These are phyloP conservation scores for Scolopax rusticola DNA, from an alignment of 2,797 vertebrate genomes.

Conservation along the genomic window DNA sequence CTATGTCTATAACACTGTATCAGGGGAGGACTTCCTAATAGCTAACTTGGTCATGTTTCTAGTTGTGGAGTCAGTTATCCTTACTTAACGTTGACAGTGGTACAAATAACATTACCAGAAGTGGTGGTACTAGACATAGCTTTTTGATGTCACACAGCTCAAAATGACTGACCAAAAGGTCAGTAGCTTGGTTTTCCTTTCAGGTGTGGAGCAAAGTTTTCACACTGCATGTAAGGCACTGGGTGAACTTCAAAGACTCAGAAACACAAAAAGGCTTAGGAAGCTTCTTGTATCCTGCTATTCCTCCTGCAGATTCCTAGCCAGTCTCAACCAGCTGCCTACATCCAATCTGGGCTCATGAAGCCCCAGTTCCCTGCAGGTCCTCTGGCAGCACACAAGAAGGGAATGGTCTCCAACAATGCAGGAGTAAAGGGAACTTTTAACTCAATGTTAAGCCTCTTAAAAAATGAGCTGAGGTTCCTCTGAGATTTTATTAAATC, in stretches of 20 bases:
- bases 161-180: not conserved
- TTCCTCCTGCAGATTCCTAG: constrained; percentile 47
- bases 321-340: constrained; percentile 48
- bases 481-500: constrained; percentile 70
- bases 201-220: constrained; percentile 17
- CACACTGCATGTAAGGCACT: not conserved
- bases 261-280: constrained; percentile 58
- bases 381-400: constrained; percentile 18
- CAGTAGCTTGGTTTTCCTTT: constrained; percentile 35
- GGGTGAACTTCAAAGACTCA: constrained; percentile 47
- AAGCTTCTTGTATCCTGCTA: not conserved
- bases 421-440: constrained; percentile 47
- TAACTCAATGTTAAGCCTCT: constrained; percentile 64
- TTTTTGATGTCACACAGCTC: not conserved
- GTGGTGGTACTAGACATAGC: not conserved
- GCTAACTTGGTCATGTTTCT: not conserved
- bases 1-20: not conserved
- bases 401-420: constrained; percentile 39
- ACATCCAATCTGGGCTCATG: constrained; percentile 24
- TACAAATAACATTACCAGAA: not conserved
- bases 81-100: not conserved
- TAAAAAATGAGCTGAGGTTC: constrained; percentile 65
- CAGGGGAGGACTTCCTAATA: not conserved
- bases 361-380: not conserved
- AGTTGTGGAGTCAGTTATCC: not conserved